Evolutionary conservation across 2,797 vertebrate genomes (phyloP).

Genomic region (Balearica regulorum): DNA sequence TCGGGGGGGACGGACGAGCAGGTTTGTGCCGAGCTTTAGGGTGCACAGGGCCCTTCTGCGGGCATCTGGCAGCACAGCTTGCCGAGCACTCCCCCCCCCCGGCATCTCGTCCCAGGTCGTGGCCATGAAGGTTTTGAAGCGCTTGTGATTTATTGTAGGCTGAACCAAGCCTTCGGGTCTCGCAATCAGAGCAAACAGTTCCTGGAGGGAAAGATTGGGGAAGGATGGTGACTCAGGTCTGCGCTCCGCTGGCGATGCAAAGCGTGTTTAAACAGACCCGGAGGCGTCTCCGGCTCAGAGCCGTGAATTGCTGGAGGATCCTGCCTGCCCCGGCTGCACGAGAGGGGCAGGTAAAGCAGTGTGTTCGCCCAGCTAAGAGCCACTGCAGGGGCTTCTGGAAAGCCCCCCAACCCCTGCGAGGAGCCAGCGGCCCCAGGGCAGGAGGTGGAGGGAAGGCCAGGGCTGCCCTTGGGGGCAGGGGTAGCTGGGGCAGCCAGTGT

Average conservation of each 20-base stretch:
- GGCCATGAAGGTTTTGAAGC: neutral
- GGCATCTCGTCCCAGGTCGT: rapidly evolving
- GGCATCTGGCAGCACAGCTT: rapidly evolving
- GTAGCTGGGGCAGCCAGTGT: neutral
- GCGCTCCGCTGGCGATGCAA: neutral
- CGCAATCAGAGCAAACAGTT: neutral
- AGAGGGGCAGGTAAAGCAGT: neutral
- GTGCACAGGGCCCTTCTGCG: neutral
- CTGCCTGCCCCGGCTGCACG: rapidly evolving
- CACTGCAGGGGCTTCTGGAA: neutral
- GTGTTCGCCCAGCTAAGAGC: too few species aligned
- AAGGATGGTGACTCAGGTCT: neutral
- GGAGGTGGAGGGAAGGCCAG: neutral
- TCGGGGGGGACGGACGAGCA: neutral
- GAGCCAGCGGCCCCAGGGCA: neutral
- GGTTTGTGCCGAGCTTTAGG: neutral
- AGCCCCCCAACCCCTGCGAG: neutral
- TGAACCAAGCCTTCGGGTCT: neutral
- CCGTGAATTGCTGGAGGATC: neutral
- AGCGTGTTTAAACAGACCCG: rapidly evolving
- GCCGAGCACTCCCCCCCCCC: rapidly evolving
- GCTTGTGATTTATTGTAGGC: neutral
- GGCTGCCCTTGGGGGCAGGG: neutral
- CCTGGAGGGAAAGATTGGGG: neutral
- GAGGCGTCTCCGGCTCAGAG: neutral